These are phyloP conservation scores for Girardia tigrina DNA, from an alignment of 2,888 invertebrate species.

Conservation along the genomic window DNA sequence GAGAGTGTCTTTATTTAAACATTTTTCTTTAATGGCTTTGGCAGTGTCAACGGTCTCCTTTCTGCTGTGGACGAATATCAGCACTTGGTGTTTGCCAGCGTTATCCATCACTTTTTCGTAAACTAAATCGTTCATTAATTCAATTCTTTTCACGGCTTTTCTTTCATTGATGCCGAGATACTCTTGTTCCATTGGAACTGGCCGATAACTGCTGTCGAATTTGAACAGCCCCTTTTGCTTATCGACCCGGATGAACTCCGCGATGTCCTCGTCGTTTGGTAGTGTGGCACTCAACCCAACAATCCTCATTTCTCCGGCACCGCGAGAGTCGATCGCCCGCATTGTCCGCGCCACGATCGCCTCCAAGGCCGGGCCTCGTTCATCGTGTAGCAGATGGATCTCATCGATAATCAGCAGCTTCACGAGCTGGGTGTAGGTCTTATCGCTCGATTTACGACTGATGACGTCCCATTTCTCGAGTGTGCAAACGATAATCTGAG, in stretches of 20 bases:
- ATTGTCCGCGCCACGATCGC: conserved; percentile 65
- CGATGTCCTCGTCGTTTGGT: conserved; percentile 93
- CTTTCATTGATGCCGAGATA: conserved; percentile 98
- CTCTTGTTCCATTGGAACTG: conserved; percentile 89
- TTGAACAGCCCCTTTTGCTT: conserved; percentile 77
- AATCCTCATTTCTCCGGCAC: conserved; percentile 82
- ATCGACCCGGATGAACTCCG: conserved; percentile 77
- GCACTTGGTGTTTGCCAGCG: conserved; percentile 82
- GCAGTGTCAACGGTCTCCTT: conserved; percentile 97
- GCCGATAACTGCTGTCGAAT: conserved; percentile 84
- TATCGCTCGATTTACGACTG: conserved; percentile 88
- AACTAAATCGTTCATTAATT: conserved; percentile 95
- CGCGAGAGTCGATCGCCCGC: conserved; percentile 45
- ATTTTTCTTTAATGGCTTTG: conserved; percentile 84
- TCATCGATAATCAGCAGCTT: conserved; percentile 91
- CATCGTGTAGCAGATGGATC: conserved; percentile 92
- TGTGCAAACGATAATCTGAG: conserved; percentile 93
- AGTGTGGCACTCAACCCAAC: conserved; percentile 90
- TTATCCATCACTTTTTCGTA: conserved; percentile 97
- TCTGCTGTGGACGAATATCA: conserved; percentile 92
- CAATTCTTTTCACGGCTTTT: conserved; percentile 87
- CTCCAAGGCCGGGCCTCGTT: conserved; percentile 88
- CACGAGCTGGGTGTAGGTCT: conserved; percentile 87
- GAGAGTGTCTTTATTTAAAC: conserved; percentile 86
- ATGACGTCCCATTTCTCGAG: conserved; percentile 99